Percentiles rank a stretch among this genome's conserved stretches.
Conservation (phyloP, 2,113 vertebrate genomes). For the Sebastes fasciatus region DNA sequence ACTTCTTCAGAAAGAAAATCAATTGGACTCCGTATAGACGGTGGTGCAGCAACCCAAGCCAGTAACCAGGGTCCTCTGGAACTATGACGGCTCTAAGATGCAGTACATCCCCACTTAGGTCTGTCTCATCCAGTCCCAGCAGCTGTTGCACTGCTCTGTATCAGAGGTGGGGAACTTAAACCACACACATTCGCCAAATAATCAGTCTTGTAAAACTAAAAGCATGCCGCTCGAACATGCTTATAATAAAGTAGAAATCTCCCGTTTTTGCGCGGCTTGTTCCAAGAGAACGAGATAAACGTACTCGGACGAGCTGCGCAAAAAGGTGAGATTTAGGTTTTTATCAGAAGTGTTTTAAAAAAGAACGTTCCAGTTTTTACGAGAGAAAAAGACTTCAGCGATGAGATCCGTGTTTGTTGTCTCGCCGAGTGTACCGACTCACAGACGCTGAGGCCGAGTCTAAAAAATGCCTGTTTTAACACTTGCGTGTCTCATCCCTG, state of each 20-base stretch:
- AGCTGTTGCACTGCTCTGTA: neutral
- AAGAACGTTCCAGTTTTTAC: neutral
- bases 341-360: neutral
- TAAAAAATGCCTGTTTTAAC: no score
- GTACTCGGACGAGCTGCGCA: neutral
- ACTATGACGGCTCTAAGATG: neutral
- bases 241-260: neutral
- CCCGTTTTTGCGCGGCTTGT: neutral
- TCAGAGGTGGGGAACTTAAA: neutral
- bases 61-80: neutral
- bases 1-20: neutral
- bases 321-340: neutral
- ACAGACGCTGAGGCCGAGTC: neutral
- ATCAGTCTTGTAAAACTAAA: no score
- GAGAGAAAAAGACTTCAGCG: neutral
- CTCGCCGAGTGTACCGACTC: neutral
- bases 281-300: neutral
- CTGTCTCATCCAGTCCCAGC: neutral
- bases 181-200: neutral
- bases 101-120: neutral
- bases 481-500: neutral
- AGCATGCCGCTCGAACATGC: neutral
- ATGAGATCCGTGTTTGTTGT: neutral
- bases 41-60: neutral
- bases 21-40: neutral